Conservation (phyloP, 1,140 invertebrate genomes). For the Tetranychus cinnabarinus region DNA sequence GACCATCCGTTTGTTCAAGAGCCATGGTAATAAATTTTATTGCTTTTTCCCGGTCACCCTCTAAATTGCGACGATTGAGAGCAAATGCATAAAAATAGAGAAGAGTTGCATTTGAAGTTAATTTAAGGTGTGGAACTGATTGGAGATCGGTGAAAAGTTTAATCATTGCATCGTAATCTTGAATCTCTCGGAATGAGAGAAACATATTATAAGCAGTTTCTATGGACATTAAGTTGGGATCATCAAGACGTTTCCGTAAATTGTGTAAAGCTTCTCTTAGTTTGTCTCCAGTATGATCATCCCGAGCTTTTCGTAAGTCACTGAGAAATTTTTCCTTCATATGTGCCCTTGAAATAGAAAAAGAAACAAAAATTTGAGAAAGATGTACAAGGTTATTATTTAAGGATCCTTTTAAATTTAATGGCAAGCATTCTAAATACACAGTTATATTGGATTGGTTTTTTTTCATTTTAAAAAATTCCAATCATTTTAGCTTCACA, state of each 20-base stretch:
- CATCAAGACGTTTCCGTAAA: conserved; percentile 76
- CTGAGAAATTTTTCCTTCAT: conserved; percentile 91
- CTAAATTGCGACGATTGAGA: conserved; percentile 72
- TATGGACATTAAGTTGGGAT: conserved; percentile 80
- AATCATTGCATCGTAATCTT: conserved; percentile 96
- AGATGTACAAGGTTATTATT: neutral
- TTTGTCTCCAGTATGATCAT: conserved; percentile 60
- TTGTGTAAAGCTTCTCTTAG: conserved; percentile 59
- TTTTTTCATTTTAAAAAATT: neutral
- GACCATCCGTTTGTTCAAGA: conserved; percentile 69
- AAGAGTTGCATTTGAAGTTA: conserved; percentile 68
- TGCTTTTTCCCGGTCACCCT: conserved; percentile 82
- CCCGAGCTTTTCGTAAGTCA: conserved; percentile 76
- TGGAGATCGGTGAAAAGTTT: conserved; percentile 82
- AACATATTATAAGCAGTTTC: conserved; percentile 82
- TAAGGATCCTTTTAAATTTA: neutral
- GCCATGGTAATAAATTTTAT: conserved; percentile 71
- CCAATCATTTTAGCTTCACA: too few species aligned
- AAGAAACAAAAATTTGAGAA: neutral
- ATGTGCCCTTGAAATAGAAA: conserved; percentile 43
- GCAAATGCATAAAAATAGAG: conserved; percentile 88
- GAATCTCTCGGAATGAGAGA: conserved; percentile 70
- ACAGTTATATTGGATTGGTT: neutral
- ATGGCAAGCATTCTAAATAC: neutral
- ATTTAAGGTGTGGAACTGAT: conserved; percentile 71